Evolutionary conservation across 2,113 vertebrate species (phyloP).

Genomic region (Charadrius vociferus): DNA sequence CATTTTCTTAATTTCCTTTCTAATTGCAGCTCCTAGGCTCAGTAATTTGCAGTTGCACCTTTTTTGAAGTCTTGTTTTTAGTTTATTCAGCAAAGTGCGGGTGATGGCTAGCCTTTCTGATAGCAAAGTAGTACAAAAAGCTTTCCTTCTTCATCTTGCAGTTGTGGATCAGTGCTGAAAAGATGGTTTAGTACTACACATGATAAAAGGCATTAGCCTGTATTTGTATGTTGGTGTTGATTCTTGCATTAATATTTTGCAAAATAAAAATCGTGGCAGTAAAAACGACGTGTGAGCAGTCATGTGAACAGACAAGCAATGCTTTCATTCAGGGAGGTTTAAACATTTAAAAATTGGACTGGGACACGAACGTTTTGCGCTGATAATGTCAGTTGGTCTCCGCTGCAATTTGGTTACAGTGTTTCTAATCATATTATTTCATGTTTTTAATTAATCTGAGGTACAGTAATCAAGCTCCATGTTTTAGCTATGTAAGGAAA

Average conservation of each 20-base stretch:
- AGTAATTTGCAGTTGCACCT: constrained; percentile 59
- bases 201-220: neutral
- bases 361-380: neutral
- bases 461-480: neutral
- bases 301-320: neutral
- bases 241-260: neutral
- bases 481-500: neutral
- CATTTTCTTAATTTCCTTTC: constrained; percentile 79
- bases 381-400: neutral
- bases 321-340: neutral
- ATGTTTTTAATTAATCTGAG: neutral
- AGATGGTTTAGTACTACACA: neutral
- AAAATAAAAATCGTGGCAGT: neutral
- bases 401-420: neutral
- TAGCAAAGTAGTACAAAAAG: neutral
- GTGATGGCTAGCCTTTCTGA: neutral
- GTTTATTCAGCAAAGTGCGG: constrained; percentile 67
- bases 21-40: constrained; percentile 68
- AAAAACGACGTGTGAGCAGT: neutral
- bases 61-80: constrained; percentile 56
- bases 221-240: neutral
- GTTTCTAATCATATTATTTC: neutral
- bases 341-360: neutral
- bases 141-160: neutral
- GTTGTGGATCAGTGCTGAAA: neutral